Evolutionary conservation across 2,797 vertebrate species (phyloP).

Genomic region (Holocentrus rufus): DNA sequence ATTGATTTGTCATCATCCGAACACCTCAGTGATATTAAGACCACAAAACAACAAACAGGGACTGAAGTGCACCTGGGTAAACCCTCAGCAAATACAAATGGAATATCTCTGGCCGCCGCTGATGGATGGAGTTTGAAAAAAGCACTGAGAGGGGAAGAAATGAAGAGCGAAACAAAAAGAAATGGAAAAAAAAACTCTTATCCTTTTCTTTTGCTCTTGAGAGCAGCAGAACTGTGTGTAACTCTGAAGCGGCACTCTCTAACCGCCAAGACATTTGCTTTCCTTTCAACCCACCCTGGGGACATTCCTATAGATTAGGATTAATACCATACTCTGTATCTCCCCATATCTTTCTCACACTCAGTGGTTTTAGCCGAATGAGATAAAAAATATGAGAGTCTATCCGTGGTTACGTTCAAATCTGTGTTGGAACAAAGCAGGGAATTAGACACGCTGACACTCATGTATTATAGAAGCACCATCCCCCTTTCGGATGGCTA

Average conservation of each 20-base stretch:
- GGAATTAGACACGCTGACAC: constrained; percentile 54
- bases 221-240: neutral
- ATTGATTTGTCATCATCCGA: constrained; percentile 69
- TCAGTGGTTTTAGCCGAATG: constrained; percentile 54
- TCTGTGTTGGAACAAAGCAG: constrained; percentile 52
- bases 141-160: neutral
- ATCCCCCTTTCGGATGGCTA: constrained; percentile 45
- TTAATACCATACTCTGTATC: constrained; percentile 24
- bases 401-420: constrained; percentile 55
- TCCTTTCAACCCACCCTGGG: neutral
- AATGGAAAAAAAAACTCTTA: neutral
- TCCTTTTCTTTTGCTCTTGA: constrained; percentile 19
- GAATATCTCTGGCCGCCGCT: neutral
- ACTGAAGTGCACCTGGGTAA: constrained; percentile 50
- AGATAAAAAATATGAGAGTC: constrained; percentile 38
- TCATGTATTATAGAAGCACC: constrained; percentile 36
- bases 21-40: constrained; percentile 65
- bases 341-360: constrained; percentile 51
- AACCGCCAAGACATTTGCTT: constrained; percentile 15
- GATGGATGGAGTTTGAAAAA: constrained; percentile 14
- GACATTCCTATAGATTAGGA: constrained; percentile 25
- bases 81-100: constrained; percentile 34
- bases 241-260: constrained; percentile 6
- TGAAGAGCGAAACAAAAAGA: neutral
- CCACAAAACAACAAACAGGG: constrained; percentile 56